A percentile compares a stretch with the other conserved stretches of the same genome.
Conservation (phyloP, 2,797 vertebrate species). For the Denticeps clupeoides region DNA sequence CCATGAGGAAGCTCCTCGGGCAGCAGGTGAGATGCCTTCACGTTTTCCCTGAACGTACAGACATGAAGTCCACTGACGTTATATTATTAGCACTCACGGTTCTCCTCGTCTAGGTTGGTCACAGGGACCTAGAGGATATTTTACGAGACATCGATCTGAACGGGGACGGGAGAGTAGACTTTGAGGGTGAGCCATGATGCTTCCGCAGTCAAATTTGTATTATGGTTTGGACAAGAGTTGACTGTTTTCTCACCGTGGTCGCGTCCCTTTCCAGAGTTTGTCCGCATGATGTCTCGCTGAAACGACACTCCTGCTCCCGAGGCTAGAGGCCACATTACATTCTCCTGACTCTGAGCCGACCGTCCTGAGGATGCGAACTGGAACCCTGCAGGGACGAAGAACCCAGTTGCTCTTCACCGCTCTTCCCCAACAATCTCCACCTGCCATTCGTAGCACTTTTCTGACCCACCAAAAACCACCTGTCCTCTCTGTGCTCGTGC, state of each 20-base stretch:
- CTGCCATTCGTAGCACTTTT: no score
- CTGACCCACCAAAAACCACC: neutral
- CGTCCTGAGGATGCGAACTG: conserved; percentile 47
- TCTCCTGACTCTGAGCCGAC: conserved; percentile 56
- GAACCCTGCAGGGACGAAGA: no score
- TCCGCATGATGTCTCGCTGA: conserved; percentile 96
- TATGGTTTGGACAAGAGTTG: no score
- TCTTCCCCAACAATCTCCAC: no score
- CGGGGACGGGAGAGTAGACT: conserved; percentile 91
- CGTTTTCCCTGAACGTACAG: no score
- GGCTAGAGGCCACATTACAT: conserved; percentile 26
- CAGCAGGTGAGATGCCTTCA: conserved; percentile 70
- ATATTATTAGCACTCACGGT: no score
- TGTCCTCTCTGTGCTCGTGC: neutral
- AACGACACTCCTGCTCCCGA: no score
- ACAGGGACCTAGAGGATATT: conserved; percentile 92
- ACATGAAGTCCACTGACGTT: no score
- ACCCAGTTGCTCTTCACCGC: no score
- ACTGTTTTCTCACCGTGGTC: neutral
- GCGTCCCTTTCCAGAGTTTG: conserved; percentile 71
- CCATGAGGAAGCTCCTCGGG: conserved; percentile 92
- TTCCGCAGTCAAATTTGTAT: no score
- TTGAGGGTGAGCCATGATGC: conserved; percentile 82
- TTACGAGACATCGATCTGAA: conserved; percentile 93
- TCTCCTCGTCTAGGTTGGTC: conserved; percentile 56